Evolutionary conservation across 2,797 vertebrate genomes (phyloP), one percentile per base, ranked within the genome.

Genomic region (Sphenodon punctatus): DNA sequence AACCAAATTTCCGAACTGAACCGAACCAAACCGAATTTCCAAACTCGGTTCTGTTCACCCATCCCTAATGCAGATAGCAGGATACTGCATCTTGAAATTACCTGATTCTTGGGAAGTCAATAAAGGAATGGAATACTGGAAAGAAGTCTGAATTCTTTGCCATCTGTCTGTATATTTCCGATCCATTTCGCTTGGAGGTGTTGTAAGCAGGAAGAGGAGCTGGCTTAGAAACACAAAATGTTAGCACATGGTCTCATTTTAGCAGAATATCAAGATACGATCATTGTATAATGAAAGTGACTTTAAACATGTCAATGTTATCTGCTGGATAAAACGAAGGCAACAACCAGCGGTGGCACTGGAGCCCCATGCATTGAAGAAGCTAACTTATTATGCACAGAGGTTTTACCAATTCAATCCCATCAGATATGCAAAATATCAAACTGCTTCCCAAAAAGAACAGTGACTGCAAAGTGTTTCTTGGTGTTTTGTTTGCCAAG

Each of bases 201-300:
- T 11, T 9, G 61, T 49, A 85, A 46, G 73, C 59, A 65, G 60
- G 59, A 80, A 66, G 82, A 55, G 82, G 61, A 49, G 66, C 48
- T 45, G 65, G 77, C 79, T 82, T 9, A 38, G 53, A 85, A 86
- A 69, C 32, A 60, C 53, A 72, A 84, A 84, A 87, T 49, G 49
- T 82, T 77, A 78, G 59, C 59, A 68, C 46, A 61, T 27, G 58
- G 77, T 67, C 86, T 82, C 67, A n/a, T 82, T 88, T 89, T 82
- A 67, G 69, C 72, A 84, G 23, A 69, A 78, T 51, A 67, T 65
- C 41, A 77, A 85, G 48, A 80, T 67, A 36, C 0, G 0, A 12
- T 82, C 78, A 80, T 25, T 56, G 69, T 38, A 45, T 43, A 30
- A 41, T 25, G 76, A 1, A 2, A 48, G 78, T n/a, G 64, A 22